These are phyloP conservation scores for Pungitius pungitius DNA, from an alignment of 2,113 vertebrate species.

Conservation along the genomic window DNA sequence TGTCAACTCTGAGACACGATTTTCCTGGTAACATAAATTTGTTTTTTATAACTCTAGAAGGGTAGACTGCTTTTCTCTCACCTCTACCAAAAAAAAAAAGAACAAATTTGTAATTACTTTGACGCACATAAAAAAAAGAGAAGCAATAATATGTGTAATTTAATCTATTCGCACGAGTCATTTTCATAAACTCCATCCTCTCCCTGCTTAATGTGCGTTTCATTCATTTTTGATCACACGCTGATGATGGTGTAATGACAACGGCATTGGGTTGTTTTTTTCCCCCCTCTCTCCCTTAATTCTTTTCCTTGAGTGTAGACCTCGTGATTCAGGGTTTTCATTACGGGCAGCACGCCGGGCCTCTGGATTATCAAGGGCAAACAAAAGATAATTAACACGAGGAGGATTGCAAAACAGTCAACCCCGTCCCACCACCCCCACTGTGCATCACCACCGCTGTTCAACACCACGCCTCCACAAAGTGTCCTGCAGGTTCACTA, in stretches of 20 bases:
- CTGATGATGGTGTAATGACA: conserved; percentile 98
- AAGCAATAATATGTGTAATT: conserved; percentile 99
- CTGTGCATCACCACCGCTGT: conserved; percentile 39
- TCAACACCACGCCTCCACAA: conserved; percentile 31
- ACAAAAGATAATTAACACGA: conserved; percentile 99
- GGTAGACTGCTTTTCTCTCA: conserved; percentile 78
- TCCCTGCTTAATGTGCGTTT: conserved; percentile 90
- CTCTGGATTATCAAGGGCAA: conserved; percentile 95
- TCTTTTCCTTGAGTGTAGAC: conserved; percentile 77
- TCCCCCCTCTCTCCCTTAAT: neutral
- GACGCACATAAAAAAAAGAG: conserved; percentile 97
- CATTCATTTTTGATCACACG: conserved; percentile 98
- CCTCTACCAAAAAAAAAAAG: conserved; percentile 10
- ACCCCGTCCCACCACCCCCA: conserved; percentile 19
- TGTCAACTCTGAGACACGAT: conserved; percentile 84
- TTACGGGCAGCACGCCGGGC: conserved; percentile 88
- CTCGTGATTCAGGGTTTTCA: conserved; percentile 92
- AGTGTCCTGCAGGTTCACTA: conserved; percentile 74
- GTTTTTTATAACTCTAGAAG: conserved; percentile 84
- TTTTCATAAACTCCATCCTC: conserved; percentile 93
- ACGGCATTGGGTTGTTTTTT: conserved; percentile 96
- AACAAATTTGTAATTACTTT: conserved; percentile 87
- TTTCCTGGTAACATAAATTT: conserved; percentile 82
- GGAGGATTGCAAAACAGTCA: conserved; percentile 80
- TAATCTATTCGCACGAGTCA: conserved; percentile 98